These are phyloP conservation scores for Pseudanteris insignis DNA, from an alignment of 2,888 invertebrate species.

Conservation along the genomic window DNA sequence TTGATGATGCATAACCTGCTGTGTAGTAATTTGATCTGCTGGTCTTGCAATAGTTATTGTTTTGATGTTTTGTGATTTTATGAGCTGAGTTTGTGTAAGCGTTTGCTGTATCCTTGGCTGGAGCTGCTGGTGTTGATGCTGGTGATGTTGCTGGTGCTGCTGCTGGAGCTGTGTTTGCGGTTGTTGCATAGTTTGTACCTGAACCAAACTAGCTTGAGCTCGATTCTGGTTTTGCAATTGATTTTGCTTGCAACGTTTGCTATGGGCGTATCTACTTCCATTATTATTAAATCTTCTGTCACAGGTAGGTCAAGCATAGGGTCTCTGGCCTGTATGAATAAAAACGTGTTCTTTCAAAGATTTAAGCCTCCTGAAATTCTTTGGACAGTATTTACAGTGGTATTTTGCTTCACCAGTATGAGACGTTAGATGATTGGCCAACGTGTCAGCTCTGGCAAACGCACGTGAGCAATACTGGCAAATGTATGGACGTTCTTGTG, in stretches of 20 bases:
- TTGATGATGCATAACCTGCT: slow-evolving; percentile 61
- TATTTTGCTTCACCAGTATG: slow-evolving; percentile 65
- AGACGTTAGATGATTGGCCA: slow-evolving; percentile 63
- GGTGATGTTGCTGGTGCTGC: background rate
- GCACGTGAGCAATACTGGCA: slow-evolving; percentile 64
- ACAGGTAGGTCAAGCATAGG: slow-evolving; percentile 64
- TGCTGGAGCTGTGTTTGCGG: background rate
- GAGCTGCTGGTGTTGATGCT: slow-evolving; percentile 14
- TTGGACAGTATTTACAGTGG: slow-evolving; percentile 64
- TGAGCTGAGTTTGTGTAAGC: slow-evolving; percentile 49
- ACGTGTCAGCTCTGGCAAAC: slow-evolving; percentile 62
- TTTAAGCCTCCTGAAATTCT: slow-evolving; percentile 62
- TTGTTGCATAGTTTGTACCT: slow-evolving; percentile 38
- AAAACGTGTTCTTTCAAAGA: slow-evolving; percentile 64
- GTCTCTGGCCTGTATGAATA: slow-evolving; percentile 64
- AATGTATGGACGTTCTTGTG: slow-evolving; percentile 63
- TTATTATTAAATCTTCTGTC: slow-evolving; percentile 64
- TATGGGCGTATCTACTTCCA: slow-evolving; percentile 64
- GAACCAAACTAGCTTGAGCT: slow-evolving; percentile 44
- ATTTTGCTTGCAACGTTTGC: slow-evolving; percentile 63
- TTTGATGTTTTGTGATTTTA: slow-evolving; percentile 61
- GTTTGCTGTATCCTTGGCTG: slow-evolving; percentile 45
- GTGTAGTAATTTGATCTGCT: slow-evolving; percentile 51
- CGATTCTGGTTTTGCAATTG: slow-evolving; percentile 56
- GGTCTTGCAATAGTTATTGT: slow-evolving; percentile 62